A percentile compares a stretch with the other conserved stretches of the same genome.
These are phyloP conservation scores for Myiozetetes cayanensis DNA, from an alignment of 2,113 vertebrate genomes.

Conservation along the genomic window DNA sequence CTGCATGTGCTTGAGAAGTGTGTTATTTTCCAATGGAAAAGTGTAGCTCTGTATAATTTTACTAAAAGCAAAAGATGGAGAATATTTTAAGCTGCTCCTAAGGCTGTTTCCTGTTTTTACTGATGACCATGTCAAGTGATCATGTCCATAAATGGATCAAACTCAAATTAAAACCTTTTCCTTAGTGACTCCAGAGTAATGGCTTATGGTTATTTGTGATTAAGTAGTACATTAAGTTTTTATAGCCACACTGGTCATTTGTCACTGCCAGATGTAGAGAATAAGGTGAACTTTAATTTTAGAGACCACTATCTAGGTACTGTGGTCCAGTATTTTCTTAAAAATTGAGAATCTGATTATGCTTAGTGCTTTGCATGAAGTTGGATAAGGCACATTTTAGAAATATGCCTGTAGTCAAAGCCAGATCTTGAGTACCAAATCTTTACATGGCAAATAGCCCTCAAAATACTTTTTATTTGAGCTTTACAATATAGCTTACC, in stretches of 20 bases:
- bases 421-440: neutral
- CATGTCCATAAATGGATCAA: neutral
- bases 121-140: neutral
- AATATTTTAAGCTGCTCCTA: neutral
- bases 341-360: neutral
- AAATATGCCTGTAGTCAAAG: neutral
- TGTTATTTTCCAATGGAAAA: neutral
- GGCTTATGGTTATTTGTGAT: neutral
- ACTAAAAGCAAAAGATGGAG: neutral
- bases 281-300: neutral
- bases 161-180: neutral
- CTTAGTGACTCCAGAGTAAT: neutral
- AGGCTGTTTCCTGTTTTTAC: neutral
- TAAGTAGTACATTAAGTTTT: neutral
- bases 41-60: neutral
- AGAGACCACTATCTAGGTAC: neutral
- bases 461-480: neutral
- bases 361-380: neutral
- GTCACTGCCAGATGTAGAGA: neutral
- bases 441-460: neutral
- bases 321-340: neutral
- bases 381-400: neutral
- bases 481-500: neutral
- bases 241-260: neutral
- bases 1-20: neutral